Conservation (phyloP, 1,140 invertebrate genomes). For the Epicauta chinensis region DNA sequence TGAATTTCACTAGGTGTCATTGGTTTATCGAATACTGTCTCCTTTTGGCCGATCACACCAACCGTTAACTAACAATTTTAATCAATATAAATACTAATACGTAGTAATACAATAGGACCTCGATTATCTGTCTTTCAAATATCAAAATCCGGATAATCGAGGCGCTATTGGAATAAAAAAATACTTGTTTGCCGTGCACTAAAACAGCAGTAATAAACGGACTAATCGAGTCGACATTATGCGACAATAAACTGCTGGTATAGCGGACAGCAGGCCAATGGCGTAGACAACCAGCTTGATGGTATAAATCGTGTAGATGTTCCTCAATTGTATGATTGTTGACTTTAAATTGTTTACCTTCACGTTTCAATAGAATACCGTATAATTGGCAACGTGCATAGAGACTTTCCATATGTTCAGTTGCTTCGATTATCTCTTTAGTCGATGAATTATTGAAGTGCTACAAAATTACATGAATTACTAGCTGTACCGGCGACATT, state of each 20-base stretch:
- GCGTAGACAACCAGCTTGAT: slow-evolving; percentile 76
- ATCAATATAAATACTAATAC: background rate
- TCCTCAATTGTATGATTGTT: slow-evolving; percentile 59
- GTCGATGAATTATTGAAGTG: slow-evolving; percentile 55
- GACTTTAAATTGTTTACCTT: slow-evolving; percentile 70
- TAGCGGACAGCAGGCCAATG: slow-evolving; percentile 94
- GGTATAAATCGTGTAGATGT: slow-evolving; percentile 73
- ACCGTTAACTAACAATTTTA: slow-evolving; percentile 70
- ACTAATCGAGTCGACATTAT: slow-evolving; percentile 95
- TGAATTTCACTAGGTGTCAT: slow-evolving; percentile 91
- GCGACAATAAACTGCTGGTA: slow-evolving; percentile 85
- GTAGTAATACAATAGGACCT: too few relatives aligned
- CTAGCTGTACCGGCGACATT: too few relatives aligned
- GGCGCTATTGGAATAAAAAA: slow-evolving; percentile 4
- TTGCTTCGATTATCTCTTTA: slow-evolving; percentile 65
- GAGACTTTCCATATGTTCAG: slow-evolving; percentile 64
- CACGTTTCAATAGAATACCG: slow-evolving; percentile 75
- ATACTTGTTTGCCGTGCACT: slow-evolving; percentile 93
- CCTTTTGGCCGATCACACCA: slow-evolving; percentile 88
- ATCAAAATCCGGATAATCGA: too few relatives aligned
- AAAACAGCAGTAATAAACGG: slow-evolving; percentile 96
- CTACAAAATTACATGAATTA: slow-evolving; percentile 24
- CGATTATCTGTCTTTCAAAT: too few relatives aligned
- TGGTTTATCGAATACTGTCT: slow-evolving; percentile 94
- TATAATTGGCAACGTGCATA: slow-evolving; percentile 77